phyloP scores from a whole-genome alignment of 2,797 vertebrate species.

The Champsocephalus esox region DNA sequence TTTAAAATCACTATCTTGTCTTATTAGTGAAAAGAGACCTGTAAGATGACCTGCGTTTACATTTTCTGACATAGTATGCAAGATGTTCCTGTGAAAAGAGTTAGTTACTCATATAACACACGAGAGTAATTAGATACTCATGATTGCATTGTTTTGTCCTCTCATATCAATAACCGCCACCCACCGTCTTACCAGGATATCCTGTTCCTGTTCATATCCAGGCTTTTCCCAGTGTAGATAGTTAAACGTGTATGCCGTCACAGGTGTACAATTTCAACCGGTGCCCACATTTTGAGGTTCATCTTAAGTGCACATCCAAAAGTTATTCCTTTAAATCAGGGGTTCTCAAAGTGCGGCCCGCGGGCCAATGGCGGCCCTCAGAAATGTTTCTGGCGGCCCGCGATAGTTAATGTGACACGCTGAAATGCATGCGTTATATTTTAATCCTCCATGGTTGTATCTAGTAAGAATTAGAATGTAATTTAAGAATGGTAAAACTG shows the following conservation, averaged over 20 bases:
- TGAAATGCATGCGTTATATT: no score
- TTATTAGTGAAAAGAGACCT: conserved; percentile 6
- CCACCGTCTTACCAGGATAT: conserved; percentile 1
- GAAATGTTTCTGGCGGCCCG: no score
- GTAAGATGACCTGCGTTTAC: not conserved
- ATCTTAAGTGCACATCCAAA: not conserved
- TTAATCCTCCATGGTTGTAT: no score
- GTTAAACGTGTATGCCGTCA: not conserved
- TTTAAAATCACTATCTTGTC: not conserved
- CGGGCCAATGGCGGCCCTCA: no score
- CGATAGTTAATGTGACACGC: no score
- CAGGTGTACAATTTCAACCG: not conserved
- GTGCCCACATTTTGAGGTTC: not conserved
- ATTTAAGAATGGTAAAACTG: no score
- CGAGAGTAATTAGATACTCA: conserved; percentile 5
- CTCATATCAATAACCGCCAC: conserved; percentile 4
- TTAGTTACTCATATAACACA: conserved; percentile 1
- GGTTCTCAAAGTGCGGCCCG: no score
- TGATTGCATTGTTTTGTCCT: not conserved
- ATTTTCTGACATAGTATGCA: not conserved
- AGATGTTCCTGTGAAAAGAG: conserved; percentile 6
- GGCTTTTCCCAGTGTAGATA: not conserved
- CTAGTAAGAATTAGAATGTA: no score
- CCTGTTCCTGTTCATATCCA: not conserved
- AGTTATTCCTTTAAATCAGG: not conserved